These are phyloP conservation scores for Prunella strophiata DNA, from an alignment of 2,797 vertebrate species.

Conservation along the genomic window DNA sequence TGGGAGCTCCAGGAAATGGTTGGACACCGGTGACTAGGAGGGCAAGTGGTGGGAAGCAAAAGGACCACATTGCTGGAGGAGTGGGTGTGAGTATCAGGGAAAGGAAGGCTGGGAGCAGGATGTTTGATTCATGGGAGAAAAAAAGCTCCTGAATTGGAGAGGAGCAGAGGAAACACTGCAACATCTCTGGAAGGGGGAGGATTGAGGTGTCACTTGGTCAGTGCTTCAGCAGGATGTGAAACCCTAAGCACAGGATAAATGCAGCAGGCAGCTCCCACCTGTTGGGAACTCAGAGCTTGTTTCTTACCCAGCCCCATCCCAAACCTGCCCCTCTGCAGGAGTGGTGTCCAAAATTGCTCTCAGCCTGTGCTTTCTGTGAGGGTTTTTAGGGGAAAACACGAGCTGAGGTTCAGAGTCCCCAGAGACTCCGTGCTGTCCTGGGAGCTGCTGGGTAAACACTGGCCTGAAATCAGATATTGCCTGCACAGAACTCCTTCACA, in stretches of 20 bases:
- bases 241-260: background rate
- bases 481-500: background rate
- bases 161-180: background rate
- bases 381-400: background rate
- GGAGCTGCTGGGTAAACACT: background rate
- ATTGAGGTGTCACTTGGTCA: background rate
- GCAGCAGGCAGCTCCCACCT: background rate
- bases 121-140: background rate
- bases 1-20: rapidly evolving
- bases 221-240: background rate
- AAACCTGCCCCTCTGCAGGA: background rate
- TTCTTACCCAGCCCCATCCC: rapidly evolving
- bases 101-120: background rate
- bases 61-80: background rate
- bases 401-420: background rate
- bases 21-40: background rate
- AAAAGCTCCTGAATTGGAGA: background rate
- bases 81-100: background rate
- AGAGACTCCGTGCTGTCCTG: background rate
- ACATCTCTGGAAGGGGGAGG: background rate
- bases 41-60: rapidly evolving
- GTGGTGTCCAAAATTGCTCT: background rate
- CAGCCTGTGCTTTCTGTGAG: background rate
- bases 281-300: background rate
- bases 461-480: background rate